Evolutionary conservation across 1,140 invertebrate genomes (phyloP).

Genomic region (Drosophila punjabiensis): DNA sequence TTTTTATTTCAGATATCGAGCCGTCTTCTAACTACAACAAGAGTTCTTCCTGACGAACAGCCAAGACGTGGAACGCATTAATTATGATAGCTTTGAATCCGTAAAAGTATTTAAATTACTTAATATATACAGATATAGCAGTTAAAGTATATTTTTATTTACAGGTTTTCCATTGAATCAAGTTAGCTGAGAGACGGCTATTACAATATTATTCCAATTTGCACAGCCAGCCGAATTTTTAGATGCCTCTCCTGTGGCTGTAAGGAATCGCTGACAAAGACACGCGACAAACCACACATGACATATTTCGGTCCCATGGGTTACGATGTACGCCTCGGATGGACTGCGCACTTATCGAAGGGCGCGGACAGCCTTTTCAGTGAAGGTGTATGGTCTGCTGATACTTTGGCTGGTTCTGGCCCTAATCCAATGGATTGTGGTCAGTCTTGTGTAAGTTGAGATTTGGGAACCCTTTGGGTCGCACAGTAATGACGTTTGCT

Average conservation of each 20-base stretch:
- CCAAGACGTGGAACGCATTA: not conserved
- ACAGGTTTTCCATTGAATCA: slow-evolving; percentile 1
- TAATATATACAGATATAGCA: not conserved
- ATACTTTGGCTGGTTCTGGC: slow-evolving; percentile 44
- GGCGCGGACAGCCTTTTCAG: slow-evolving; percentile 31
- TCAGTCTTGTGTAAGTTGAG: slow-evolving; percentile 35
- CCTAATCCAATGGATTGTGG: slow-evolving; percentile 34
- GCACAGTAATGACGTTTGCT: no score
- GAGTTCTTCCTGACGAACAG: not conserved
- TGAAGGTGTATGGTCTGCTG: slow-evolving; percentile 35
- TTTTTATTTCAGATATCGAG: not conserved
- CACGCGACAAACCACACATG: not conserved
- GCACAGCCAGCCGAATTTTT: no score
- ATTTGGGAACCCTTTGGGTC: no score
- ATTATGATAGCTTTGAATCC: no score
- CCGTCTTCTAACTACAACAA: not conserved
- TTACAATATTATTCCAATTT: slow-evolving; percentile 2
- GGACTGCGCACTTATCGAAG: slow-evolving; percentile 24
- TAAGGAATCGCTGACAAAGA: slow-evolving; percentile 1
- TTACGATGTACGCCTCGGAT: slow-evolving; percentile 18
- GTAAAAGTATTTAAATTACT: not conserved
- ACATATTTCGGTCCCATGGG: slow-evolving; percentile 5
- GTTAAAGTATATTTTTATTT: not conserved
- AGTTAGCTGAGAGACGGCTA: slow-evolving; percentile 6
- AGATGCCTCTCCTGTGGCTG: not conserved